Evolutionary conservation across 2,888 invertebrate species (phyloP).

Genomic region (Dyspetes luteomarginatus): DNA sequence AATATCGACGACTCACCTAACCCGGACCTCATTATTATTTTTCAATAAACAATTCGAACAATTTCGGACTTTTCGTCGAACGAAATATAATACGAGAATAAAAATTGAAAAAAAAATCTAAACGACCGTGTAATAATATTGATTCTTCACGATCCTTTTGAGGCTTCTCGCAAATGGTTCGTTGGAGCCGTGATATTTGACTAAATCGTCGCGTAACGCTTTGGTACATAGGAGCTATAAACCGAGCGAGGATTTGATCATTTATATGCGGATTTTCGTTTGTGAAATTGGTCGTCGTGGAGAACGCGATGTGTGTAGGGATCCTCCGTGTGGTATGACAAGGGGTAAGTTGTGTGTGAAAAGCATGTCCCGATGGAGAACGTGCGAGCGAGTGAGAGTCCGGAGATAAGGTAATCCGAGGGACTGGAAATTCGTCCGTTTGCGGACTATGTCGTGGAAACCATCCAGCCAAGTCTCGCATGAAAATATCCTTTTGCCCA

Average conservation of each 20-base stretch:
- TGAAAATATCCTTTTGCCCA: constrained; percentile 60
- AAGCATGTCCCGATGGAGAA: constrained; percentile 64
- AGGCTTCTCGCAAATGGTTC: not conserved
- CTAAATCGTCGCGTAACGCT: constrained; percentile 76
- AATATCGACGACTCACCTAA: no score
- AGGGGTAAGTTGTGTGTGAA: constrained; percentile 16
- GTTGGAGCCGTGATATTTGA: constrained; percentile 47
- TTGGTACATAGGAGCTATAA: constrained; percentile 69
- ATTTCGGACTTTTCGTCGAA: no score
- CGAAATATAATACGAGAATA: no score
- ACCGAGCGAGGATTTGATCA: constrained; percentile 54
- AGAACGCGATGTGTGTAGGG: constrained; percentile 9
- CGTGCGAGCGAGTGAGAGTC: constrained; percentile 77
- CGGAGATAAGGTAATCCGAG: constrained; percentile 82
- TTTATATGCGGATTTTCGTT: constrained; percentile 73
- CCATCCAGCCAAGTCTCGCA: constrained; percentile 60
- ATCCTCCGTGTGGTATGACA: constrained; percentile 25
- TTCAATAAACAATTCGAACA: no score
- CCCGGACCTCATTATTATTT: no score
- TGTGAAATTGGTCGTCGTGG: constrained; percentile 64
- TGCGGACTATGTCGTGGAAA: constrained; percentile 58
- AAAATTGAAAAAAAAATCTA: not conserved
- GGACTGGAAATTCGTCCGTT: constrained; percentile 73
- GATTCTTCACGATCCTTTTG: not conserved
- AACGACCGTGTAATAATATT: constrained; percentile 6